phyloP scores from a whole-genome alignment of 2,113 vertebrate species.

The Tragelaphus imberbis region DNA sequence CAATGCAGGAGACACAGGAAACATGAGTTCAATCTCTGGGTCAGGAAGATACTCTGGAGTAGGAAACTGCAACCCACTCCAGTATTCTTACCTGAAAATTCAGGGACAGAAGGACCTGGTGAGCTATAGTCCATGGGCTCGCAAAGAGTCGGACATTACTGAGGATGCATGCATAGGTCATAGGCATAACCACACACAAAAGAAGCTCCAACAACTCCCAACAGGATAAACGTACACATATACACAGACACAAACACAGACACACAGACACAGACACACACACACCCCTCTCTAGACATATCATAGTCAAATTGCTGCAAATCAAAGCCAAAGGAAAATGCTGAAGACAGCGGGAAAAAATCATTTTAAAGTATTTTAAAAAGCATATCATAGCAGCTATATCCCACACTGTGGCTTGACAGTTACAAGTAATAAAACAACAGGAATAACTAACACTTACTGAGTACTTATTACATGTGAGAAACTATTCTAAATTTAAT shows the following conservation, averaged over 20 bases:
- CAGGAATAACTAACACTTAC: neutral
- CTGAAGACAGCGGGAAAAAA: neutral
- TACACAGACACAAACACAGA: neutral
- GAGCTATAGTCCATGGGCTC: neutral
- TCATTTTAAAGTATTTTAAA: neutral
- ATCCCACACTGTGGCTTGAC: neutral
- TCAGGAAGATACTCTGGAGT: neutral
- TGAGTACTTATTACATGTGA: neutral
- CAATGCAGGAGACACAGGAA: neutral
- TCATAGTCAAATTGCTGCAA: neutral
- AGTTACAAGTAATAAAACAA: neutral
- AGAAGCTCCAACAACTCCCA: neutral
- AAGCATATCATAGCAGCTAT: neutral
- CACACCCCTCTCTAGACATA: neutral
- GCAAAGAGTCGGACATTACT: neutral
- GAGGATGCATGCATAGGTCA: neutral
- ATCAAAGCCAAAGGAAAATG: constrained; percentile 2
- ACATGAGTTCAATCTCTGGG: neutral
- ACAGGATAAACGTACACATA: neutral
- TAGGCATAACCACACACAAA: neutral
- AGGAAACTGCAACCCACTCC: neutral
- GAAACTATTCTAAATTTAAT: neutral
- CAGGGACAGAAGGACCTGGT: neutral
- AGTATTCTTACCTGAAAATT: neutral
- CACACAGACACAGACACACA: neutral